Base-by-base conservation (phyloP, 2,888 invertebrate species). In the Drosophila quinaria region DNA sequence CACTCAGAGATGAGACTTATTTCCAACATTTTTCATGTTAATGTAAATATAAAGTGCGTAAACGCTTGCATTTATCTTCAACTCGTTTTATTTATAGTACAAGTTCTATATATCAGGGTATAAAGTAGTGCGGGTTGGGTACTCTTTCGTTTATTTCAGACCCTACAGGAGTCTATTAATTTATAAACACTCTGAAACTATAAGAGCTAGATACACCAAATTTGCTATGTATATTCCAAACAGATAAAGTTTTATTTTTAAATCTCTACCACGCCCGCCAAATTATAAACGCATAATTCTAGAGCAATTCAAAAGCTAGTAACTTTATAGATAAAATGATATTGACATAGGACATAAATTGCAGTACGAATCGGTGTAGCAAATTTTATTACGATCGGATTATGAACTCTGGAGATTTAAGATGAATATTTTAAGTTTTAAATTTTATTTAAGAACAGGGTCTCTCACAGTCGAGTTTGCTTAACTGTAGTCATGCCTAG, bases 11-110 rank as follows among this genome's bases (percentile, higher is more conserved):
- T 17, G 13, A n/a, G 29, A 9, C 5, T 47, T 47, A 6, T 41
- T 13, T 13, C 3, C 39, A 54, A 11, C 22, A 9, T 35, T 31
- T 55, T 37, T 41, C 46, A 51, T 56, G 47, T 58, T 61, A 29
- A 51, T 56, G 47, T 61, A 67, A 29, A 63, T 66, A 61, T 47
- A 51, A 70, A 81, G 67, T 78, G 78, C 82, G 82, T 81, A 78
- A 70, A 73, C 73, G 22, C 42, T 17, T 42, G 39, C 25, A 47
- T 60, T 78, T 78, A 79, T 79, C 78, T 74, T 33, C 15, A 47
- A 52, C 31, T 52, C 17, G 13, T 66, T 50, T 62, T 77, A 80
- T 64, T 78, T 70, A 67, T 52, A 67, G 58, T 59, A 22, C 19
- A 58, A 19, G 13, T 46, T 37, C 31, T 37, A 25, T 15, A 44